A percentile compares a stretch with the other conserved stretches of the same genome.
Evolutionary conservation across 1,140 invertebrate genomes (phyloP).

Genomic region (Caenorhabditis inopinata): DNA sequence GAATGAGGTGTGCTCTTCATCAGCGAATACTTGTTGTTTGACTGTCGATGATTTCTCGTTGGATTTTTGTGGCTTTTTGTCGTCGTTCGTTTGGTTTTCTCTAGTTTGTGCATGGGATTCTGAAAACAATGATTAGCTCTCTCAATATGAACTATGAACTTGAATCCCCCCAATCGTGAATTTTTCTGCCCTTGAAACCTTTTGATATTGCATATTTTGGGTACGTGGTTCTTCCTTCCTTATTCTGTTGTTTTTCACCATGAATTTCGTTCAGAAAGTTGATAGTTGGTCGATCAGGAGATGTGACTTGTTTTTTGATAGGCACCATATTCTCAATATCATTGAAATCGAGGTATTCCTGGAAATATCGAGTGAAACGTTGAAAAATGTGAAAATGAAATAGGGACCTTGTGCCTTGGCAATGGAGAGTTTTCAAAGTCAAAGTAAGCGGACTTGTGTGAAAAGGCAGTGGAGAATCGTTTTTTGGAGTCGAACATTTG

Average conservation of each 20-base stretch:
- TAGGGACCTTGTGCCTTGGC: slow-evolving; percentile 21
- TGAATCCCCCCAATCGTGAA: no score
- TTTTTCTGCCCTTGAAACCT: no score
- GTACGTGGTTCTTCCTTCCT: no score
- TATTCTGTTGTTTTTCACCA: no score
- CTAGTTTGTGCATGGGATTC: background rate
- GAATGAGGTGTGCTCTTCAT: slow-evolving; percentile 1
- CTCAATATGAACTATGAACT: no score
- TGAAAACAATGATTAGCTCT: background rate
- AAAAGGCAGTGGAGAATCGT: slow-evolving; percentile 1
- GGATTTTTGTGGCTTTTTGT: background rate
- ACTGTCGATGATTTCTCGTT: background rate
- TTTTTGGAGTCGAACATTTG: slow-evolving; percentile 41
- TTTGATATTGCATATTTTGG: no score
- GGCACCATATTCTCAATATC: slow-evolving; percentile 40
- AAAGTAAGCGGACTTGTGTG: background rate
- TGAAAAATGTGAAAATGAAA: background rate
- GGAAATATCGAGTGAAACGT: background rate
- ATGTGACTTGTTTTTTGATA: background rate
- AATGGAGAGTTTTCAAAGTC: slow-evolving; percentile 39
- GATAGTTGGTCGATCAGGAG: background rate
- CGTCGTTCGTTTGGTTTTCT: slow-evolving; percentile 22
- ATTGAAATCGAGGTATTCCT: slow-evolving; percentile 40
- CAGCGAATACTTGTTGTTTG: slow-evolving; percentile 18
- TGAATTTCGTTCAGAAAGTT: slow-evolving; percentile 18